Percentiles rank a stretch among this genome's conserved stretches.
Evolutionary conservation across 2,113 vertebrate species (phyloP).

Genomic region (Pipa parva): DNA sequence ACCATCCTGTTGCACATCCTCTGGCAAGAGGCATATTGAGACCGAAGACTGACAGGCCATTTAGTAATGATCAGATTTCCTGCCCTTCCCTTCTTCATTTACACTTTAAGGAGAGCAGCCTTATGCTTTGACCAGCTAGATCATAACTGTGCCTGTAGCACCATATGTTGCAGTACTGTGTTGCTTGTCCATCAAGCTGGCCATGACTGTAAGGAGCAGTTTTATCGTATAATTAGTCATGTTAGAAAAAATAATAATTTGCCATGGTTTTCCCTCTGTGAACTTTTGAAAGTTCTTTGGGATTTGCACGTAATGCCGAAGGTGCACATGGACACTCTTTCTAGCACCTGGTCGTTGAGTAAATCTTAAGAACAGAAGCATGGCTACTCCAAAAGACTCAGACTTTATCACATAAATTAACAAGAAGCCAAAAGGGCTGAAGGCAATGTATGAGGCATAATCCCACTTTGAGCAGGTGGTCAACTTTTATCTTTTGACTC

Average conservation of each 20-base stretch:
- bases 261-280: constrained; percentile 4
- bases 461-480: not conserved
- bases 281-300: constrained; percentile 13
- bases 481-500: not conserved
- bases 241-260: no score
- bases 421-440: not conserved
- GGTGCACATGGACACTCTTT: constrained; percentile 11
- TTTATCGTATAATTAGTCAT: constrained; percentile 7
- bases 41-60: no score
- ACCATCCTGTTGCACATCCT: not conserved
- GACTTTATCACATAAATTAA: not conserved
- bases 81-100: not conserved
- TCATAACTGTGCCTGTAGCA: constrained; percentile 3
- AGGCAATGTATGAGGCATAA: not conserved
- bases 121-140: constrained; percentile 11
- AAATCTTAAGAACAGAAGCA: not conserved
- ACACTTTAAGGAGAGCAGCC: not conserved
- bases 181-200: not conserved
- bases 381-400: constrained; percentile 3
- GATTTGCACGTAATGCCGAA: constrained; percentile 14
- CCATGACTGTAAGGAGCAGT: not conserved
- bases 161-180: constrained; percentile 4
- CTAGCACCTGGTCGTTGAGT: not conserved
- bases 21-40: not conserved
- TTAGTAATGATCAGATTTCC: not conserved